Base-by-base conservation (phyloP, 1,140 invertebrate genomes). In the Pachyrhynchus sulphureomaculatus region DNA sequence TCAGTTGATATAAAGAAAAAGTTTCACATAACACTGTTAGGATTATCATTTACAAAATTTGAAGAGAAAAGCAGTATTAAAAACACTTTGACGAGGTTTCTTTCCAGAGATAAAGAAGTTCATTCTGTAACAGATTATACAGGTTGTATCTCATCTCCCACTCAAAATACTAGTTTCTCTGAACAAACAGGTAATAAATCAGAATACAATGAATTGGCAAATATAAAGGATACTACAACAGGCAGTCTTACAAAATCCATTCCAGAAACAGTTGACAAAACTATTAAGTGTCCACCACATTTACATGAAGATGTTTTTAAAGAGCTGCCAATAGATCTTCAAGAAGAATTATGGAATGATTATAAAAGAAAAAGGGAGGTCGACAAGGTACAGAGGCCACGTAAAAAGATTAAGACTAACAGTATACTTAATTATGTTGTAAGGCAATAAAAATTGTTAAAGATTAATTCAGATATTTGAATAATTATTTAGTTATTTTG, bases 31-130 rank as follows among this genome's bases (percentile, higher is more conserved):
- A 90, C 88, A 5, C 76, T 91, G 32, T 76, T 92, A 32, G 89
- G 89, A 18, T 76, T 92, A 62, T 86, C 88, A 10, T 91, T 91
- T 70, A 88, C 86, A 2, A 90, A 91, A 72, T 91, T 91, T 64
- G 83, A 85, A 61, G 88, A 90, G 69, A 80, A 83, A 37, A 82
- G 82, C 66, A 82, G 79, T 13, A 84, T 83, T 1, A 80, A 78
- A 65, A 78, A 81, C 69, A 87, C 86, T 20, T 87, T 90, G 66
- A 82, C 86, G 0, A 86, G 86, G n/a, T 90, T 89, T 68, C 77
- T 90, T 20, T 81, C 85, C 65, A 84, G 83, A 66, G 83, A 86
- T 67, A 81, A 88, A 12, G 85, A 87, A 64, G 87, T 88, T 18
- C 87, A 89, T 68, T 86, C 87, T 0, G 80, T 88, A 56, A 81